Evolutionary conservation across 2,113 vertebrate species (phyloP).

Genomic region (Octodon degus): DNA sequence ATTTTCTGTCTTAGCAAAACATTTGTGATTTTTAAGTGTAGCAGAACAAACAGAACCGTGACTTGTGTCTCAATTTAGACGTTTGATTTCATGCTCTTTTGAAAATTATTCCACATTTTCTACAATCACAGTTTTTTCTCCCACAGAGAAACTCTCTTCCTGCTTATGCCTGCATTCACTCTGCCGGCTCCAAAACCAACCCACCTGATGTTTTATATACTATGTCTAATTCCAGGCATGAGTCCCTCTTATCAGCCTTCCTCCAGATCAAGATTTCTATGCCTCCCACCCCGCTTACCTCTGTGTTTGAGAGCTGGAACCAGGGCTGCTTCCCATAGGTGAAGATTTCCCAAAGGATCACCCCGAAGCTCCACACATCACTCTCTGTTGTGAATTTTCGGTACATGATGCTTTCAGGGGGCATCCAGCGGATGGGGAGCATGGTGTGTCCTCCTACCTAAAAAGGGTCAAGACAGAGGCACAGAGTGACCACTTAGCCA

Average conservation of each 20-base stretch:
- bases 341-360: slow-evolving; percentile 99
- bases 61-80: background rate
- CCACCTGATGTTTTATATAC: background rate
- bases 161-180: too few relatives aligned
- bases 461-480: slow-evolving; percentile 62
- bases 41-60: background rate
- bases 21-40: background rate
- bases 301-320: slow-evolving; percentile 99
- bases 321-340: slow-evolving; percentile 99
- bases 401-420: slow-evolving; percentile 99
- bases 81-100: background rate
- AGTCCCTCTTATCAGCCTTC: background rate
- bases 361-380: slow-evolving; percentile 98
- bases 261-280: background rate
- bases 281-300: slow-evolving; percentile 86
- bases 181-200: background rate
- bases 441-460: slow-evolving; percentile 99
- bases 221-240: background rate
- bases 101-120: background rate
- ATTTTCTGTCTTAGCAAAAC: background rate
- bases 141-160: background rate
- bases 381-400: slow-evolving; percentile 99
- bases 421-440: slow-evolving; percentile 99
- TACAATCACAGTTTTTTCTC: background rate
- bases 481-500: background rate